Percentiles rank a stretch among this genome's conserved stretches.
These are phyloP conservation scores for Saccostrea glomerata DNA, from an alignment of 1,140 invertebrate genomes.

Conservation along the genomic window DNA sequence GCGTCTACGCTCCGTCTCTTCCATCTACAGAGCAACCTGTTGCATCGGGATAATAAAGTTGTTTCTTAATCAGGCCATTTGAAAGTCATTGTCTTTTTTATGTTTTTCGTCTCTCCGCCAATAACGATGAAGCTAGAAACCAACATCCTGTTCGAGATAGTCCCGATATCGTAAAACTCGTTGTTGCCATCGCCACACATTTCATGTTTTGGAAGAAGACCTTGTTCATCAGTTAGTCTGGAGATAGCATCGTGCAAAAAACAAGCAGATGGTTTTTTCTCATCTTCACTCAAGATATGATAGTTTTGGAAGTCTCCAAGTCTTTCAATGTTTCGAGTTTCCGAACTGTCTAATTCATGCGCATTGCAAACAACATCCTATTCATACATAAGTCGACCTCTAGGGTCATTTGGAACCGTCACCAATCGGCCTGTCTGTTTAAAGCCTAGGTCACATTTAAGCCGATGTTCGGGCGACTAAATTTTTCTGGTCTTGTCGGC, in stretches of 20 bases:
- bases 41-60: constrained; percentile 60
- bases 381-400: constrained; percentile 61
- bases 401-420: constrained; percentile 52
- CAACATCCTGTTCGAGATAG: constrained; percentile 49
- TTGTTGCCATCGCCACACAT: constrained; percentile 59
- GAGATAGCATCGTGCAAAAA: neutral
- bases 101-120: constrained; percentile 48
- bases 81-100: constrained; percentile 63
- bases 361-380: constrained; percentile 52
- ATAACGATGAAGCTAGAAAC: constrained; percentile 53
- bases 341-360: constrained; percentile 42
- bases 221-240: constrained; percentile 51
- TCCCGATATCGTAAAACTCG: constrained; percentile 59
- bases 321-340: constrained; percentile 41
- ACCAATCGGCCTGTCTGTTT: constrained; percentile 26
- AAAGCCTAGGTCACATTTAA: no score
- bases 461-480: no score
- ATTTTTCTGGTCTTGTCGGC: no score
- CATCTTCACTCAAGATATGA: constrained; percentile 10
- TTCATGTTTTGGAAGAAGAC: constrained; percentile 59
- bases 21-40: neutral
- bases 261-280: neutral
- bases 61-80: constrained; percentile 57
- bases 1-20: neutral
- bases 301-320: constrained; percentile 55